Evolutionary conservation across 23 tunicate genomes (phyloP), one percentile per base, ranked within the genome.

Genomic region (Halocynthia aurantium): DNA sequence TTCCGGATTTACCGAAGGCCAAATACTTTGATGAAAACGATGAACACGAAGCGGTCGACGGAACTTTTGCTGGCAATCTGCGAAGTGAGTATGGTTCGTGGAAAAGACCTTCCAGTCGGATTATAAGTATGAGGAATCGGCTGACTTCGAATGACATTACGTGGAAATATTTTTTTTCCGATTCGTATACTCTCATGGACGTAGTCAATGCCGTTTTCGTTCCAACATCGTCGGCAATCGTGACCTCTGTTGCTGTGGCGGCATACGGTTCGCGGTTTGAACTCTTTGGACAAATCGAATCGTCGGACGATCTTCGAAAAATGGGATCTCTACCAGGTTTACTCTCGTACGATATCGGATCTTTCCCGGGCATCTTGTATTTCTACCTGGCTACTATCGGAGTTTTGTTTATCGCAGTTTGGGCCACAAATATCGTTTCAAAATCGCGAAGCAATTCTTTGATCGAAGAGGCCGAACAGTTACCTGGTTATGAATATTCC

Each of bases 401-500:
- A 13, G 18, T 53, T 11, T 8, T 74, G 9, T n/a, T 74, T 10
- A 64, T 74, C 0, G 78, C 78, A 7, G 19, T 53, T 13, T 54
- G 55, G 10, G 19, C 56, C n/a, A 21, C 56, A 6, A 74, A 54
- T 2, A 54, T 56, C 13, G 62, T 56, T 54, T 74, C 78, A 15
- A n/a, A 54, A 8, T 49, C 56, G 10, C 55, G 56, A 74, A 54
- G 78, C 63, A 13, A 74, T 8, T 54, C 78, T 2, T 53, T 74
- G n/a, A 74, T 56, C 22, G 31, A 64, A 5, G 56, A 54, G 20
- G 78, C 78, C 0, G 56, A 54, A 56, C 56, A 74, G 10, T n/a
- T 74, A 0, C 78, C 78, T 53, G 78, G 78, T 7, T 74, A 53
- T 74, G 65, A 54, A 15, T 64, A 74, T 53, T 50, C 78, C 8